Conservation (phyloP, 2,888 invertebrate genomes). For the Drosophila algonquin region DNA sequence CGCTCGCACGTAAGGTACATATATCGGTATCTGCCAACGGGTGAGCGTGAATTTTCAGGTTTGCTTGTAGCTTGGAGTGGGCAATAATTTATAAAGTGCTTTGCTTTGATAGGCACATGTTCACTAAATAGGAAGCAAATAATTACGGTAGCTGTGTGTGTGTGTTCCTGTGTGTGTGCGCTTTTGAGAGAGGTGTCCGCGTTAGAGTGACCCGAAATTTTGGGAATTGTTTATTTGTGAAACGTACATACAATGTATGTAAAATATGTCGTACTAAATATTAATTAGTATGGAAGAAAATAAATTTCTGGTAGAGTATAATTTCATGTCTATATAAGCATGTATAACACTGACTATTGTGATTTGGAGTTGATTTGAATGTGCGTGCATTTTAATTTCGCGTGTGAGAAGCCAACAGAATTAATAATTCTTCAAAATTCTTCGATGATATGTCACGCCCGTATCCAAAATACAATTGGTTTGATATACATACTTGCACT, state of each 20-base stretch:
- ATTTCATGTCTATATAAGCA: background rate
- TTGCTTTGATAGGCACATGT: conserved; percentile 19
- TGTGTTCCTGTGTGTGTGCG: background rate
- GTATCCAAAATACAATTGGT: background rate
- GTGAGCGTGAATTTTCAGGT: conserved; percentile 25
- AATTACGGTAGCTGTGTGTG: conserved; percentile 42
- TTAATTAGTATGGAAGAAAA: too few relatives aligned
- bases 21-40: conserved; percentile 27
- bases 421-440: conserved; percentile 4
- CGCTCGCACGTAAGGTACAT: conserved; percentile 47
- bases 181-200: conserved; percentile 5
- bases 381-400: conserved; percentile 10
- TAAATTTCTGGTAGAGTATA: background rate
- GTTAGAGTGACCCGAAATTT: conserved; percentile 23
- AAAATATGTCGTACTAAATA: background rate
- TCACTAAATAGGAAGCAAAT: conserved; percentile 56
- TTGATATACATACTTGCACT: background rate
- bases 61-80: conserved; percentile 8
- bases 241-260: conserved; percentile 1
- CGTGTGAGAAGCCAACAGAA: conserved; percentile 32
- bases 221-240: conserved; percentile 1
- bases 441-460: conserved; percentile 3
- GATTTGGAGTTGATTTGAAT: conserved; percentile 1
- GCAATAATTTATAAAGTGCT: conserved; percentile 43
- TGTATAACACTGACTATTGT: background rate